A percentile compares a stretch with the other conserved stretches of the same genome.
Evolutionary conservation across 2,888 invertebrate species (phyloP).

Genomic region (Clepsis dumicolana): DNA sequence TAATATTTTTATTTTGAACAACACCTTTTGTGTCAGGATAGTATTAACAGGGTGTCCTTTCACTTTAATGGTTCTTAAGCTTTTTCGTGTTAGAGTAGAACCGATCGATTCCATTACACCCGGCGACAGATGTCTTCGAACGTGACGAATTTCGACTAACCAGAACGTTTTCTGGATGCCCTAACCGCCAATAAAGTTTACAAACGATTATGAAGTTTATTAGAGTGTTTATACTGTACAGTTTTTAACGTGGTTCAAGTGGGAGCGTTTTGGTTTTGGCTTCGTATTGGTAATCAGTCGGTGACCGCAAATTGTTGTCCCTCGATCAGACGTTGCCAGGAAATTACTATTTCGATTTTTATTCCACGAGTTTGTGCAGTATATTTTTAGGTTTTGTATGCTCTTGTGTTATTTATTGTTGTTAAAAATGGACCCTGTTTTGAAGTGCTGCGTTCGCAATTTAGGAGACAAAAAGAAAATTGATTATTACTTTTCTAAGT

Average conservation of each 20-base stretch:
- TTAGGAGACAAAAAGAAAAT: too few relatives aligned
- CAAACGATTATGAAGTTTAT: conserved; percentile 49
- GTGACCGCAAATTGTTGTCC: conserved; percentile 86
- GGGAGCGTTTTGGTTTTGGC: conserved; percentile 66
- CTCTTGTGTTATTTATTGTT: too few relatives aligned
- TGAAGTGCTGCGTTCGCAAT: too few relatives aligned
- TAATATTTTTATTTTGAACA: not conserved
- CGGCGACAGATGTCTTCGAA: conserved; percentile 84
- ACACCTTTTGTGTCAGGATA: not conserved
- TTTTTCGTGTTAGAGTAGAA: conserved; percentile 11
- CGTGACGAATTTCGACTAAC: conserved; percentile 84
- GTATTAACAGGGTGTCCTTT: not conserved
- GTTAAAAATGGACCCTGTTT: too few relatives aligned
- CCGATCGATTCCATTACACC: conserved; percentile 70
- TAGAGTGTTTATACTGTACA: conserved; percentile 45
- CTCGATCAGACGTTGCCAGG: conserved; percentile 83
- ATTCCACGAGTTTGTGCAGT: conserved; percentile 73
- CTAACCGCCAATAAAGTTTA: conserved; percentile 47
- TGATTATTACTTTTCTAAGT: too few relatives aligned
- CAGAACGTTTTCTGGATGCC: conserved; percentile 59
- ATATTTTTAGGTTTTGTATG: conserved; percentile 50
- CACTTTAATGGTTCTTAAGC: conserved; percentile 24
- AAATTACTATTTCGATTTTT: conserved; percentile 85
- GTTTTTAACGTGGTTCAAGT: conserved; percentile 47
- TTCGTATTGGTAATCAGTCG: conserved; percentile 82